Evolutionary conservation across 2,888 invertebrate genomes (phyloP), one percentile per base, ranked within the genome.

Genomic region (Lasioglossum figueresi): DNA sequence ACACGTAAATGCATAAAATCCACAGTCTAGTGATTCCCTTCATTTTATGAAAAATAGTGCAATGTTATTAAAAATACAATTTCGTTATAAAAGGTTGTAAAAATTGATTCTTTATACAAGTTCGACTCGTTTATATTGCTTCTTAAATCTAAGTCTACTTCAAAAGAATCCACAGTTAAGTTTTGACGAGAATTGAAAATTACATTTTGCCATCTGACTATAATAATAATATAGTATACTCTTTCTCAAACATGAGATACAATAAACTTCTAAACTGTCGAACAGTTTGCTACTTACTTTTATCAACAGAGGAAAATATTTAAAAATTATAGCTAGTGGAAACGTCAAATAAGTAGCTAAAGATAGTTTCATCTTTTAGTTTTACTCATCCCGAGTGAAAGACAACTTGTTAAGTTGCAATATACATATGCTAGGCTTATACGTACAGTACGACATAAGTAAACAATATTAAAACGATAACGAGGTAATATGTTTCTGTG

Each of bases 401-500:
- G n/a, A 63, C 37, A 43, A 52, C 43, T 85, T 66, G 31, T 76
- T 76, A 63, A n/a, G 37, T 70, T 74, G 74, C 76, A 77, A 63
- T 71, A 71, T 77, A 52, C 27, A 59, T 77, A 52, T 27, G 43
- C 45, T 80, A 37, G 1, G 48, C 76, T 52, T 82, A 84, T 71
- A 73, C 23, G 59, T 37, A 82, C 16, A 34, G 72, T 78, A 59
- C 48, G 45, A 70, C 80, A 78, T 87, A 87, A 85, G 68, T 85
- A 85, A 80, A 80, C 71, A 43, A 75, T 59, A 66, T 79, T 79
- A 68, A 75, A 83, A 78, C 72, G 40, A 78, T 66, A 80, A 84
- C 45, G 79, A 84, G 83, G 83, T 83, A 83, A 83, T 73, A 48
- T 68, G 45, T 76, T 74, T 70, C n/a, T 75, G 78, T 16, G 70